A percentile compares a stretch with the other conserved stretches of the same genome.
Evolutionary conservation across 2,113 vertebrate genomes (phyloP).

Genomic region (Hassar affinis): DNA sequence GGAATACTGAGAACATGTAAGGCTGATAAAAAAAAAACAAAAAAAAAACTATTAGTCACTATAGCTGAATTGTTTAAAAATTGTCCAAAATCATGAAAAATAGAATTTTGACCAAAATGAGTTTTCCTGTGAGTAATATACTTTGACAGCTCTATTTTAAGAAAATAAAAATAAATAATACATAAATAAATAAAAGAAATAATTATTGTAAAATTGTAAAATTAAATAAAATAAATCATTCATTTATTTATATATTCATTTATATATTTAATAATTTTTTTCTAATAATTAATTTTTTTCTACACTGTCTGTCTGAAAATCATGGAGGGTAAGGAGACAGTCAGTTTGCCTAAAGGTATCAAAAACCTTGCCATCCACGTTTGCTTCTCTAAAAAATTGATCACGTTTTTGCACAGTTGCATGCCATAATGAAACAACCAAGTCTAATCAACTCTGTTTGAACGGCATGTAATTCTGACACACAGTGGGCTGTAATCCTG

Average conservation of each 20-base stretch:
- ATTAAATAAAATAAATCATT: too few relatives aligned
- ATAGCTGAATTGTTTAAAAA: not conserved
- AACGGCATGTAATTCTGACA: slow-evolving; percentile 8
- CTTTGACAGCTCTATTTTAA: not conserved
- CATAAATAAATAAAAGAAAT: too few relatives aligned
- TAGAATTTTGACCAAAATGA: not conserved
- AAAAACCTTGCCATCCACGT: not conserved
- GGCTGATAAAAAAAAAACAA: not conserved
- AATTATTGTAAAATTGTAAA: too few relatives aligned
- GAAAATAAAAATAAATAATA: not conserved
- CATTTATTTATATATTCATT: too few relatives aligned
- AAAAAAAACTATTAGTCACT: too few relatives aligned
- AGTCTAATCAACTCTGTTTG: not conserved
- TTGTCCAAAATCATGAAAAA: not conserved
- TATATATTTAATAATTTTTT: too few relatives aligned
- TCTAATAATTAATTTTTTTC: too few relatives aligned
- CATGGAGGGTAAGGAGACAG: not conserved
- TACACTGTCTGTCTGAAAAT: not conserved
- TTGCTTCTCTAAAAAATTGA: not conserved
- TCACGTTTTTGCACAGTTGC: not conserved
- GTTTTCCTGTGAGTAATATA: not conserved
- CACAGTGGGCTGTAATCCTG: slow-evolving; percentile 26
- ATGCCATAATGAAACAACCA: not conserved
- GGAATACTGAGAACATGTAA: too few relatives aligned
- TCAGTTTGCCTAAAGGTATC: not conserved